Base-by-base conservation (phyloP, 2,113 vertebrate genomes). In the Picathartes gymnocephalus region DNA sequence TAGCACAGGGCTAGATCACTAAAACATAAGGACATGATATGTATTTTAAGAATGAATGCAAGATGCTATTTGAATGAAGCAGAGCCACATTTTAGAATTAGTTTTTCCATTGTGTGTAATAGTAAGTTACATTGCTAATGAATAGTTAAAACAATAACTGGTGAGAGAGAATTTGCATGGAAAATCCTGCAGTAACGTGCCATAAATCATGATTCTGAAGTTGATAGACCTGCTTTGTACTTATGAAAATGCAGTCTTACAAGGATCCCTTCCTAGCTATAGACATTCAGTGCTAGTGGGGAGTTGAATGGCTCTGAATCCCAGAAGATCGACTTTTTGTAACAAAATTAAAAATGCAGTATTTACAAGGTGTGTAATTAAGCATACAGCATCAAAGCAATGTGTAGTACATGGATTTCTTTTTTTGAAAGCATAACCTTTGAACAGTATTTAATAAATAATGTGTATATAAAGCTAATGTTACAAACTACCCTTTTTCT, bases 371-470 rank as follows among this genome's bases (percentile, higher is more conserved):
- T 51, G 25, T 92, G 48, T 77, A 62, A 65, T 88, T 76, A 84
- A 62, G 80, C 80, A 15, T 73, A 51, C 42, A 68, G 9, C 48
- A 48, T 62, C 64, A 56, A 68, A 77, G 65, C 77, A 84, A 51
- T 4, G 1, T 57, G 42, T 80, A 76, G 11, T 88, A 72, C 74
- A 47, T 73, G 73, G 37, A 51, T 83, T 62, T 86, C 23, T 76
- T 90, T 90, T 81, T 82, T 56, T 76, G 44, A 86, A 93, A 54
- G 40, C 25, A 23, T 44, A 90, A 78, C 51, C 60, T 87, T 88
- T 81, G 76, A 92, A 64, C n/a, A 71, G 31, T 65, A 39, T 88
- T 84, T 91, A 89, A 91, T 96, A 91, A 95, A 81, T 95, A 81
- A 91, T 89, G 37, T 71, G 37, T 71, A 65, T 33, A 11, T 27